Conservation (phyloP, 2,888 invertebrate species). For the Hirtodrosophila confusa region DNA sequence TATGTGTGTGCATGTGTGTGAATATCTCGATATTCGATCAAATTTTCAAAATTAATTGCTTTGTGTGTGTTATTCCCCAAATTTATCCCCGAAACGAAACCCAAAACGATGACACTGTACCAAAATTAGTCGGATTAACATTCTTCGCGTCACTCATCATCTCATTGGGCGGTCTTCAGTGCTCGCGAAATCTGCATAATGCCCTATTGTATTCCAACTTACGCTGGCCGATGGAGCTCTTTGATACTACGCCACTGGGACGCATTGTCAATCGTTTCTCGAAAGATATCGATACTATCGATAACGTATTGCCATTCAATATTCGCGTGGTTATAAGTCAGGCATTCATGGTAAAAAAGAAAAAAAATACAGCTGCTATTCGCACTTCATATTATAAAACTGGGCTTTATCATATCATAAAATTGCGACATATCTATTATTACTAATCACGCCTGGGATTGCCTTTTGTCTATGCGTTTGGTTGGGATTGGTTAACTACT, state of each 20-base stretch:
- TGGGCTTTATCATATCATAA: too few species aligned
- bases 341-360: slow-evolving; percentile 84
- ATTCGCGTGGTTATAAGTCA: slow-evolving; percentile 83
- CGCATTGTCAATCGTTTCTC: slow-evolving; percentile 89
- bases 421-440: too few species aligned
- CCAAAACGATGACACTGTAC: slow-evolving; percentile 13
- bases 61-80: slow-evolving; percentile 17
- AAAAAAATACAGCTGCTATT: too few species aligned
- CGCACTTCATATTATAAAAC: too few species aligned
- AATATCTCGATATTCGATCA: background rate
- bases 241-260: slow-evolving; percentile 91
- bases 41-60: slow-evolving; percentile 10
- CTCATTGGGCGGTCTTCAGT: slow-evolving; percentile 85
- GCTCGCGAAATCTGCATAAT: slow-evolving; percentile 87
- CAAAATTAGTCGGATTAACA: slow-evolving; percentile 77
- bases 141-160: slow-evolving; percentile 83
- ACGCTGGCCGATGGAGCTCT: slow-evolving; percentile 89
- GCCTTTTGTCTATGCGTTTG: too few species aligned
- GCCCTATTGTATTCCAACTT: slow-evolving; percentile 87
- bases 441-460: background rate
- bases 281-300: slow-evolving; percentile 87
- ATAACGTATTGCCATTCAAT: slow-evolving; percentile 85
- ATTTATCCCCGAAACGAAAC: background rate
- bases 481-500: background rate
- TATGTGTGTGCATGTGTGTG: background rate